Evolutionary conservation across 2,797 vertebrate species (phyloP).

Genomic region (Falco cherrug): DNA sequence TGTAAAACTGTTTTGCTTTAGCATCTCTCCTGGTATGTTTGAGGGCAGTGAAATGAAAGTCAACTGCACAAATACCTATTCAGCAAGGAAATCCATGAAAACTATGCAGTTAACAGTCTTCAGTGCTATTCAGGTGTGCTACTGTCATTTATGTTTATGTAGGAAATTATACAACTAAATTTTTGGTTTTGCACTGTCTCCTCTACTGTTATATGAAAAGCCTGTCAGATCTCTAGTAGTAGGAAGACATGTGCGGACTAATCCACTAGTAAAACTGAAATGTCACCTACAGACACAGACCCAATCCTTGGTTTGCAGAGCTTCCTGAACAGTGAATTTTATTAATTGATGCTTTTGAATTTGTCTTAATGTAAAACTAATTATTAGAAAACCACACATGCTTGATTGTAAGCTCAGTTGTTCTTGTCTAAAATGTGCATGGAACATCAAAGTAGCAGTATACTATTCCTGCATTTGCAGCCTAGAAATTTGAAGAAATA

Average conservation of each 20-base stretch:
- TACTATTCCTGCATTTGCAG: not conserved
- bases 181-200: not conserved
- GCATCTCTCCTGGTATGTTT: not conserved
- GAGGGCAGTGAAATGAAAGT: not conserved
- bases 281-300: not conserved
- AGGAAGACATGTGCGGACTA: not conserved
- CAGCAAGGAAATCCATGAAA: not conserved
- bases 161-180: not conserved
- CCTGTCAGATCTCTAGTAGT: not conserved
- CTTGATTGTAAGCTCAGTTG: not conserved
- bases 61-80: not conserved
- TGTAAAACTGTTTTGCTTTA: not conserved
- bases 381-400: not conserved
- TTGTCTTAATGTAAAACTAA: not conserved
- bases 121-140: not conserved
- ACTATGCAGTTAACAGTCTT: not conserved
- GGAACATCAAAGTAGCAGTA: not conserved
- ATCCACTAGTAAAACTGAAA: not conserved
- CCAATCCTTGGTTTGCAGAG: not conserved
- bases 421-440: not conserved
- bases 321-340: not conserved
- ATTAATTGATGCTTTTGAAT: not conserved
- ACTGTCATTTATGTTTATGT: not conserved
- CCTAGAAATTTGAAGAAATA: not conserved
- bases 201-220: not conserved